Evolutionary conservation across 2,113 vertebrate genomes (phyloP), one percentile per base, ranked within the genome.

Genomic region (Phylloscopus trochilus): DNA sequence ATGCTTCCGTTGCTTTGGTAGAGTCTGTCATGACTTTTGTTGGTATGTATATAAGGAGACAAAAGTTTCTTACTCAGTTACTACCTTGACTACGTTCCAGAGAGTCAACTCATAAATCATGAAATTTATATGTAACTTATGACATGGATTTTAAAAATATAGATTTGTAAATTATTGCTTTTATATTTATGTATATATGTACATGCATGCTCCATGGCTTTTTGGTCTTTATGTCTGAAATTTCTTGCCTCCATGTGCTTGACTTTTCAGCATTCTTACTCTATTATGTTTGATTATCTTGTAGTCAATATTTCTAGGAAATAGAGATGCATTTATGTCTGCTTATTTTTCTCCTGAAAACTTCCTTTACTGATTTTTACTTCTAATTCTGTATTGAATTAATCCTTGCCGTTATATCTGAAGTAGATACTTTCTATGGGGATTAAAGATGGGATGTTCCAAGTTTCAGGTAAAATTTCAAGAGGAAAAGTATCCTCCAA

Each of bases 41-140:
- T 77, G 17, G 1, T 49, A 9, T 24, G 1, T 53, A 26, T 26
- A 70, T 23, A 78, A 52, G 59, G 20, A 44, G 7, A 73, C 28
- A 67, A 83, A 60, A 35, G 3, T 67, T 94, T 59, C 35, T 74
- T 60, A 73, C 7, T 33, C 31, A 63, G 11, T 63, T 63, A 26
- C n/a, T 60, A 18, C 7, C 11, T 35, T 66, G 46, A 43, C n/a
- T 39, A 28, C 0, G 0, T 86, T 95, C 95, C 39, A 35, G 21
- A 44, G 8, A 53, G 4, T 39, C 0, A 0, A 37, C 15, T 59
- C 17, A 43, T 74, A 23, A 77, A 28, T 33, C 2, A 9, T 46
- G 30, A 15, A 41, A 63, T 81, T 56, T 66, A 22, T 30, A 60
- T 0, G 1, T 56, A 63, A 69, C 5, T 88, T 18, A 44, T 64